Evolutionary conservation across 2,888 invertebrate species (phyloP), one percentile per base, ranked within the genome.

Genomic region (Drosophila meridiana): DNA sequence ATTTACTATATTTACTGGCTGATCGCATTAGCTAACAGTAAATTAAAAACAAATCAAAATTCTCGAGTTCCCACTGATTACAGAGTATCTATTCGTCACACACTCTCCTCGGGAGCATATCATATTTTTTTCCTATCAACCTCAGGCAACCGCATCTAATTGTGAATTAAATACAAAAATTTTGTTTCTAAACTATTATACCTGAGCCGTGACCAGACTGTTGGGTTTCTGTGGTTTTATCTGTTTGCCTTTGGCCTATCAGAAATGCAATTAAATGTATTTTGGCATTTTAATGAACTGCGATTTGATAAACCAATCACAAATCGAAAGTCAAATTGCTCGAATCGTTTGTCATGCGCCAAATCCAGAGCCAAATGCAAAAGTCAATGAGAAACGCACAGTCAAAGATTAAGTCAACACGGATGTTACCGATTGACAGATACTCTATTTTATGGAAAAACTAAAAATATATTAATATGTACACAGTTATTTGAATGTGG

Each of bases 281-380:
- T 72, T 68, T 73, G 67, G 83, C 69, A 71, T 68, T 79, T 87
- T 85, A 88, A 88, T 85, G 83, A 86, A 76, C 83, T 75, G 58
- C 63, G 47, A 68, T 87, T 79, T 73, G 82, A 87, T 85, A 87
- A 87, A 83, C 84, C 87, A 89, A 89, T 85, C 84, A 81, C 61
- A 77, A 73, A 67, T 67, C 73, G 84, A 89, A 87, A 85, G 84
- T 83, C 84, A 87, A 85, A 85, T 89, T 89, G 84, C 73, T 74
- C 57, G 56, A 80, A 89, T 88, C 72, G 87, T 72, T 87, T 85
- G 89, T 79, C 81, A 86, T 71, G 71, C 72, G 66, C 76, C 80
- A 79, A 78, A 73, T 73, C 50, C 48, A 45, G 71, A 71, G 56
- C 75, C 56, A 64, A 76, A 68, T 65, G 71, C 79, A 67, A 79